phyloP scores from a whole-genome alignment of 1,140 invertebrate species.

The Drosophila nigrodunni region DNA sequence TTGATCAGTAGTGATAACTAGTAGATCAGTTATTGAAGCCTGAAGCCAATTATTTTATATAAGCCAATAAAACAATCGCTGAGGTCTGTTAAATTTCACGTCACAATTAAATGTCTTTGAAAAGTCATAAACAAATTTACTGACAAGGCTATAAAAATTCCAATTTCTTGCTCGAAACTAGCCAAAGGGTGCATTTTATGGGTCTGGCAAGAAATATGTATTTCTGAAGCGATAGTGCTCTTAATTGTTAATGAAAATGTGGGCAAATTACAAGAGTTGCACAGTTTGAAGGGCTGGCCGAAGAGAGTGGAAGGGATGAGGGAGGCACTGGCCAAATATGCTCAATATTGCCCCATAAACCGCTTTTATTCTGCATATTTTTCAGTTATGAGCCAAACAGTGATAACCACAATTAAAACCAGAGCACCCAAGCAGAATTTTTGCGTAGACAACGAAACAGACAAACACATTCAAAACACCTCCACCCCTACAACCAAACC shows the following conservation, averaged over 20 bases:
- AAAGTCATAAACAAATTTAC: conserved; percentile 49
- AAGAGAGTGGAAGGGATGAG: background rate
- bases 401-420: conserved; percentile 71
- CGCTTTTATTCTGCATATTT: conserved; percentile 49
- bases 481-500: background rate
- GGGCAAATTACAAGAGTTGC: conserved; percentile 51
- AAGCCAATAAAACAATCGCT: background rate
- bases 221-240: conserved; percentile 59
- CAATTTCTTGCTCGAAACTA: conserved; percentile 60
- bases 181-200: conserved; percentile 25
- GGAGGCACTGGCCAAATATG: conserved; percentile 2
- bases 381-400: conserved; percentile 50
- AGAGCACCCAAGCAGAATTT: conserved; percentile 57
- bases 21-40: background rate
- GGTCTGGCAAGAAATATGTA: conserved; percentile 13
- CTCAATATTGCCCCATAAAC: conserved; percentile 47
- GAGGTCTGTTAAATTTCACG: background rate
- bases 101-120: background rate
- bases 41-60: background rate
- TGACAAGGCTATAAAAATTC: conserved; percentile 58
- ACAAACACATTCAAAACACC: background rate
- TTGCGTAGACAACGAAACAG: conserved; percentile 44
- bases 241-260: conserved; percentile 69
- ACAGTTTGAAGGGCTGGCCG: background rate
- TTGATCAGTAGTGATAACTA: background rate